Base-by-base conservation (phyloP, 2,888 invertebrate genomes). In the Himalopsyche kuldschensis region DNA sequence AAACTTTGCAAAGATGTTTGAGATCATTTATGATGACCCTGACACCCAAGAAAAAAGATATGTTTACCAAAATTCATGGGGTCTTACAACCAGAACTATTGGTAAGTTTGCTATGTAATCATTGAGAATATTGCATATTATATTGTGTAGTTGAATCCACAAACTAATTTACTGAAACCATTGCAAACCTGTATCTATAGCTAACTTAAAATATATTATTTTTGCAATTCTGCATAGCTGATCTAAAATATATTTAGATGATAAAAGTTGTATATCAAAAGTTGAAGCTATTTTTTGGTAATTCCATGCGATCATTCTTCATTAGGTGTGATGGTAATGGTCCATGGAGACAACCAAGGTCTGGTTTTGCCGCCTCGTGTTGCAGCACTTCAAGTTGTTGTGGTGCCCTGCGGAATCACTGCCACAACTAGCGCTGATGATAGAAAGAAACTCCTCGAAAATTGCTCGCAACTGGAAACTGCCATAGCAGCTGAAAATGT, bases 1-100 rank as follows among this genome's bases (percentile, higher is more conserved):
- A 91, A 99, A 99, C 91, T 99, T 99, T 91, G 98, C 99, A 0
- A 98, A 97, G 91, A 99, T 99, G 98, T 99, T 99, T 90, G 98
- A 99, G 87, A 98, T 99, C 83, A 94, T 96, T 11, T 98, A 95
- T 88, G 99, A 99, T 89, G 97, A 99, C 89, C 98, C 98, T 0
- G 96, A 96, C 87, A 97, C 97, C 0, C 96, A 97, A 87, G 95
- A 96, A 88, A 97, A 96, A 89, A 94, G 95, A 87, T 97, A 94
- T 89, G 98, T 97, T 2, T 98, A 94, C 90, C 99, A 99, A 90
- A 99, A 99, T 91, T 99, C 99, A 0, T 99, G 99, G 99, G 99
- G 99, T 2, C 88, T 99, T 78, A 99, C 99, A 0, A 99, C 99
- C 0, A 94, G 99, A 87, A 98, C 99, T 4, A 99, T 99, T 87